Base-by-base conservation (phyloP, 1,140 invertebrate species). In the Sycophaga agraensis region DNA sequence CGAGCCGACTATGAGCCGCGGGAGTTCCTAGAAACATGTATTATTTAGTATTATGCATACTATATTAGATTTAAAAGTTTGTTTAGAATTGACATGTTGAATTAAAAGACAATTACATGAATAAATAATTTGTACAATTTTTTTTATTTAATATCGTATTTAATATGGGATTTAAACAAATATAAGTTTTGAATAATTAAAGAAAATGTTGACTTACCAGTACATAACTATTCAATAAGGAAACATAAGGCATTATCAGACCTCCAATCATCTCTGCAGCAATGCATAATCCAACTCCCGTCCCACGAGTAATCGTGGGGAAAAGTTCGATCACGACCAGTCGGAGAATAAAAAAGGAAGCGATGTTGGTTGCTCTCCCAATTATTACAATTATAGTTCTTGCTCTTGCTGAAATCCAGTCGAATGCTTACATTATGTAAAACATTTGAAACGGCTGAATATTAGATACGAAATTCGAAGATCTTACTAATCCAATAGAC, bases 261-360 rank as follows among this genome's bases (percentile, higher is more conserved):
- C 66, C 71, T 22, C 77, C 78, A n/a, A 80, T 66, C 65, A 76
- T 73, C 5, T 70, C 71, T 5, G 70, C 69, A 40, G 72, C 64
- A 0, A 68, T 66, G 54, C 78, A 81, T 9, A 74, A 64, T 24
- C 78, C 79, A 45, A 79, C 66, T 35, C 68, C 75, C 5, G 71
- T 72, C 22, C 69, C 75, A 39, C 80, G 70, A 21, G 73, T 54
- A 37, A 79, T 70, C 8, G 80, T 82, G 35, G 80, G 79, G 56
- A 78, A 80, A 53, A 78, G 64, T 59, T 81, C 80, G 34, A 71
- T 58, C 0, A 74, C 73, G 26, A 75, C 73, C 2, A 82, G 54
- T 51, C 74, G 73, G 5, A 71, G 66, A 26, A 71, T 66, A 9
- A 62, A 73, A 53, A 78, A 67, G 4, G 66, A 64, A 37, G 70